Evolutionary conservation across 2,113 vertebrate genomes (phyloP), one percentile per base, ranked within the genome.

Genomic region (Excalfactoria chinensis): DNA sequence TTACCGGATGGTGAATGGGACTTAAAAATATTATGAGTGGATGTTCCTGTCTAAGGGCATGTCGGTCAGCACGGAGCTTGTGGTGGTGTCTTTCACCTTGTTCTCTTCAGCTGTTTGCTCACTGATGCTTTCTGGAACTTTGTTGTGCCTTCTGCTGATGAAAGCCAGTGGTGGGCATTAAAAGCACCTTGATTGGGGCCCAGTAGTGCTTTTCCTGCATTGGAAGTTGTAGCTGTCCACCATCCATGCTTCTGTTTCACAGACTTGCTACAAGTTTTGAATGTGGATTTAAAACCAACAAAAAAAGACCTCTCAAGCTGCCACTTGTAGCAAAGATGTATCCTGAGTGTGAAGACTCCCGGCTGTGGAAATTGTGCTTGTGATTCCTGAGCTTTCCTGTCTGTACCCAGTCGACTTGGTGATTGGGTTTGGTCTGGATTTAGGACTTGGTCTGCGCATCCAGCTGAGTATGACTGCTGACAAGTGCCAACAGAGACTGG

Each of bases 261-360:
- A 95, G 95, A 94, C 88, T 87, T 95, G 84, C 86, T 92, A 56
- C 70, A 77, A 80, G 56, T 96, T 96, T 95, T 96, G 83, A 97
- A 95, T 95, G n/a, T 84, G 90, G 53, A 88, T 85, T 89, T 89
- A 1, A 84, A 82, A 7, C 0, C 6, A 7, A 22, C 9, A 22
- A 11, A 11, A 37, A 62, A 82, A 69, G 88, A 94, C 74, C 11
- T 11, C 2, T 0, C 19, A 35, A 77, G 58, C 40, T 5, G 5
- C 17, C 48, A 92, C 55, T 87, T 84, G 59, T 92, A 88, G 66
- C 93, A 94, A 86, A 95, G 93, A 93, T 88, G 92, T 96, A 71
- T 94, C 93, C 82, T 35, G 94, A 93, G 84, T 89, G 93, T 93
- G 97, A 98, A 97, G 98, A 98, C 79, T 96, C 60, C 83, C 60